phyloP scores from a whole-genome alignment of 2,797 vertebrate species.

The Prunella strophiata region DNA sequence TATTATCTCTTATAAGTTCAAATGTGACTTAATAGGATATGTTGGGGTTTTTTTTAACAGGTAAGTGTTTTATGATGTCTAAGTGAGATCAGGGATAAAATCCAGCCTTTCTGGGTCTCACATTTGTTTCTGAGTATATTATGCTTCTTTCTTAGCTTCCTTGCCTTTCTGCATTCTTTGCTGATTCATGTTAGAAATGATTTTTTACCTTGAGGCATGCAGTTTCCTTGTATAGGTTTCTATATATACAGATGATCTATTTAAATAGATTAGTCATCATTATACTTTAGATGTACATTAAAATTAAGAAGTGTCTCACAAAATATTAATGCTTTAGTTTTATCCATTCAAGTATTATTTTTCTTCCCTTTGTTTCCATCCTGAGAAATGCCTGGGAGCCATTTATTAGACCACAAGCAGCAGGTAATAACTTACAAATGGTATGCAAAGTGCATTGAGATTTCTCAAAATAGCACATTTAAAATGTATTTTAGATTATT shows the following conservation, averaged over 20 bases:
- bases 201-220: neutral
- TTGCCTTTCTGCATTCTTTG: neutral
- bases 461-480: neutral
- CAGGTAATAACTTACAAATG: neutral
- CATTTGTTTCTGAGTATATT: neutral
- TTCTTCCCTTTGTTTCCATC: neutral
- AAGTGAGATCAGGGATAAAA: neutral
- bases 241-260: neutral
- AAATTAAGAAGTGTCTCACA: neutral
- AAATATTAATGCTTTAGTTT: neutral
- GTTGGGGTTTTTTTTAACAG: neutral
- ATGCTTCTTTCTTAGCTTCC: neutral
- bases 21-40: neutral
- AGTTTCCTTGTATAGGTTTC: neutral
- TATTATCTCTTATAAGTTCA: neutral
- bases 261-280: neutral
- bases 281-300: neutral
- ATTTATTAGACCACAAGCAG: neutral
- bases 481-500: neutral
- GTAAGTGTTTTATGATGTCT: neutral
- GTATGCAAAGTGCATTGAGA: neutral
- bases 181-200: neutral
- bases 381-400: neutral
- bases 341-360: slow-evolving; percentile 6
- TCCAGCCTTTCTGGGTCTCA: neutral